Evolutionary conservation across 1,140 invertebrate genomes (phyloP).

Genomic region (Drosophila burlai): DNA sequence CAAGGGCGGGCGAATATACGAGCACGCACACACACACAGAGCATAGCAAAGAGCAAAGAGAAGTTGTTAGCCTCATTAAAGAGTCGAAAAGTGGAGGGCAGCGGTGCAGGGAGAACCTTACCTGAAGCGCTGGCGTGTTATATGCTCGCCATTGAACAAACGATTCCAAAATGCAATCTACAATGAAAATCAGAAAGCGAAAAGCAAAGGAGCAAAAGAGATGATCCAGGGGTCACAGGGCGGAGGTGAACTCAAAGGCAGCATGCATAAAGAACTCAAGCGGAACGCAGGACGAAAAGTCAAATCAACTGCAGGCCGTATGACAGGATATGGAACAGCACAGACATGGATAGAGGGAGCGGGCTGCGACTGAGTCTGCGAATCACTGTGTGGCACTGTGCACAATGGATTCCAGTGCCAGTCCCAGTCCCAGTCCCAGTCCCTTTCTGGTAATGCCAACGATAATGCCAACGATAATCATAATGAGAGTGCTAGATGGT

Average conservation of each 20-base stretch:
- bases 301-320: conserved; percentile 69
- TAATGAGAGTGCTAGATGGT: conserved; percentile 72
- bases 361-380: conserved; percentile 12
- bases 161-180: conserved; percentile 85
- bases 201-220: conserved; percentile 25
- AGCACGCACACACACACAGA: conserved; percentile 12
- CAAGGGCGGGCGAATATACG: conserved; percentile 62
- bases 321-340: conserved; percentile 27
- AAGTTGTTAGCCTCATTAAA: conserved; percentile 72
- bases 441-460: conserved; percentile 23
- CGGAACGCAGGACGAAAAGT: conserved; percentile 46
- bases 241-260: conserved; percentile 21
- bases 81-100: conserved; percentile 29
- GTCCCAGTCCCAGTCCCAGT: not conserved
- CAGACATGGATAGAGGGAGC: conserved; percentile 11
- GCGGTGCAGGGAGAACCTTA: conserved; percentile 38
- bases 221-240: conserved; percentile 15
- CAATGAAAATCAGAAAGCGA: conserved; percentile 62
- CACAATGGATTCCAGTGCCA: conserved; percentile 20
- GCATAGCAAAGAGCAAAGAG: conserved; percentile 40
- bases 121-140: conserved; percentile 78
- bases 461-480: conserved; percentile 71
- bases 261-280: conserved; percentile 56
- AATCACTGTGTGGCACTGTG: conserved; percentile 25
- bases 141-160: conserved; percentile 80